Evolutionary conservation across 2,113 vertebrate genomes (phyloP).

Genomic region (Osmerus mordax): DNA sequence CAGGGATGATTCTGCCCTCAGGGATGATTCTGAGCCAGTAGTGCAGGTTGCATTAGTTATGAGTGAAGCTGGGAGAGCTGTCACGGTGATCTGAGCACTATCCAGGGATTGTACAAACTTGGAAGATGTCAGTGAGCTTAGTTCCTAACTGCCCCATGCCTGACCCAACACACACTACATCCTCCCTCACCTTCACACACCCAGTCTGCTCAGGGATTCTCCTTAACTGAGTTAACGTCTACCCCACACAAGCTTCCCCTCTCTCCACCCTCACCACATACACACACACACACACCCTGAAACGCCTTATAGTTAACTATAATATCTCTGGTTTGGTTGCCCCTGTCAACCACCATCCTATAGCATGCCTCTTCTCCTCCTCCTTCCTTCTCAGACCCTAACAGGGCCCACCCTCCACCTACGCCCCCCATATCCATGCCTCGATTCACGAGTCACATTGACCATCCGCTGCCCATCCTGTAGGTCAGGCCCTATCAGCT

Average conservation of each 20-base stretch:
- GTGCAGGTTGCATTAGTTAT: too few relatives aligned
- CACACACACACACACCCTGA: too few relatives aligned
- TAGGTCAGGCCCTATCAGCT: too few relatives aligned
- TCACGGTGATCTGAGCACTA: background rate
- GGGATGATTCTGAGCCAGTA: too few relatives aligned
- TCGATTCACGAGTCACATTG: background rate
- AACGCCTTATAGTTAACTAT: too few relatives aligned
- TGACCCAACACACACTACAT: background rate
- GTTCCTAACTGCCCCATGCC: slow-evolving; percentile 46
- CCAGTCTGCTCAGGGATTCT: background rate
- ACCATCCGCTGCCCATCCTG: background rate
- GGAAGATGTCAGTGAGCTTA: slow-evolving; percentile 32
- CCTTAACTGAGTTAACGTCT: slow-evolving; percentile 17
- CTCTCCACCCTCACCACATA: too few relatives aligned
- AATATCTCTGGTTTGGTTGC: too few relatives aligned
- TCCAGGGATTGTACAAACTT: slow-evolving; percentile 68
- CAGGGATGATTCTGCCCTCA: too few relatives aligned
- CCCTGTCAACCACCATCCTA: background rate
- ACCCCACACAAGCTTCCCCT: slow-evolving; percentile 1
- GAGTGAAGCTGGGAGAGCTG: too few relatives aligned
- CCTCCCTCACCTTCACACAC: too few relatives aligned
- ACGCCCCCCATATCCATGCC: slow-evolving; percentile 1
- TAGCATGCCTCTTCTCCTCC: background rate
- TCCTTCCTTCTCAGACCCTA: background rate
- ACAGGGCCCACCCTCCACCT: background rate